A percentile compares a stretch with the other conserved stretches of the same genome.
Evolutionary conservation across 2,113 vertebrate genomes (phyloP).

Genomic region (Coryphaenoides rupestris): DNA sequence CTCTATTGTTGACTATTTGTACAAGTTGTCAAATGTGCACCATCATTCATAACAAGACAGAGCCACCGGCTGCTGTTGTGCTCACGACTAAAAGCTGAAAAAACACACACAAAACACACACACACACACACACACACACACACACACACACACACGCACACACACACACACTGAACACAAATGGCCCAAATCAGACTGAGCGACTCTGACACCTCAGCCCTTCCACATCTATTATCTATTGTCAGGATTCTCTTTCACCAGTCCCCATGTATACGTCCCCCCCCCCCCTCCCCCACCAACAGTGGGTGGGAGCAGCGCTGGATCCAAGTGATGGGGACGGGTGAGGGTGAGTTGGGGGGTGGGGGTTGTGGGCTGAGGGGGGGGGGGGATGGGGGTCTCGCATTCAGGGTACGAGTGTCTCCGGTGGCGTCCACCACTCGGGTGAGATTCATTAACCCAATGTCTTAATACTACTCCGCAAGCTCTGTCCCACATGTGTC

Average conservation of each 20-base stretch:
- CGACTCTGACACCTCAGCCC: constrained; percentile 33
- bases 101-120: too few species aligned
- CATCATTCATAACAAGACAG: too few species aligned
- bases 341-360: constrained; percentile 46
- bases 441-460: constrained; percentile 67
- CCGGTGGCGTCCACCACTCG: constrained; percentile 40
- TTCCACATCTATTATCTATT: constrained; percentile 48
- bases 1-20: too few species aligned
- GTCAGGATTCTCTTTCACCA: constrained; percentile 43
- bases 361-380: too few species aligned
- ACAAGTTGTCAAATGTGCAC: too few species aligned
- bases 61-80: too few species aligned
- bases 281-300: constrained; percentile 38
- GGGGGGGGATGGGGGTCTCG: constrained; percentile 55
- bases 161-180: background rate
- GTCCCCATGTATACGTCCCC: constrained; percentile 44
- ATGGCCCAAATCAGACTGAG: constrained; percentile 25
- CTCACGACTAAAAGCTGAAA: too few species aligned
- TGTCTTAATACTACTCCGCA: constrained; percentile 46
- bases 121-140: background rate
- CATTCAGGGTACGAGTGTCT: too few species aligned
- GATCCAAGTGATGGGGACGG: constrained; percentile 53
- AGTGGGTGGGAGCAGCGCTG: constrained; percentile 36
- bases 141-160: background rate
- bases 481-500: constrained; percentile 72